phyloP scores from a whole-genome alignment of 2,888 invertebrate genomes.

The Nemoura dubitans region DNA sequence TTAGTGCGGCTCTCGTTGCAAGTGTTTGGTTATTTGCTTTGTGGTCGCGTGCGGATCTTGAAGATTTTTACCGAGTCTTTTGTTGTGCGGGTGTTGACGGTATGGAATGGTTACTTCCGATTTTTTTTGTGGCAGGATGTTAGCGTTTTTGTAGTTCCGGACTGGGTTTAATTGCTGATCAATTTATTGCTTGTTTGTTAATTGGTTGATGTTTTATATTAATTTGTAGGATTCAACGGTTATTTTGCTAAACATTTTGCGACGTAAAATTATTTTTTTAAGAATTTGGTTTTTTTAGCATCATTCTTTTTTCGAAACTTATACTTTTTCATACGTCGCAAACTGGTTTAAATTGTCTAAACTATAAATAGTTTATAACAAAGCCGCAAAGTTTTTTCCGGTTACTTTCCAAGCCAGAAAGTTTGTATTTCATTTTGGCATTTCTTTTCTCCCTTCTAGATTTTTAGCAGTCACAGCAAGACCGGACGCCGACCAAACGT shows the following conservation, averaged over 20 bases:
- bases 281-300: too few species aligned
- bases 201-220: too few species aligned
- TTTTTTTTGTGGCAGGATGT: not conserved
- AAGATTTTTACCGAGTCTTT: not conserved
- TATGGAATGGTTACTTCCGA: not conserved
- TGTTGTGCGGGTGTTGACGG: not conserved
- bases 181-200: too few species aligned
- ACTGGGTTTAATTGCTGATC: not conserved
- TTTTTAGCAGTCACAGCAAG: not conserved
- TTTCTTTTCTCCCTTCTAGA: not conserved
- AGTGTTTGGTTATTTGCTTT: not conserved
- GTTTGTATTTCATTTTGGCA: not conserved
- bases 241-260: too few species aligned
- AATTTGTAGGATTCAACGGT: too few species aligned
- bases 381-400: too few species aligned
- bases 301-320: too few species aligned
- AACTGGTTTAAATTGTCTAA: too few species aligned
- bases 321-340: too few species aligned
- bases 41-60: too few species aligned
- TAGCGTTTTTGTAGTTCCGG: not conserved
- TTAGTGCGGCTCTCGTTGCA: not conserved
- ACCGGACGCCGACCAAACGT: not conserved
- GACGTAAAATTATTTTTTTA: too few species aligned
- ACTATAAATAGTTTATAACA: too few species aligned
- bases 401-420: not conserved